Evolutionary conservation across 2,888 invertebrate genomes (phyloP).

Genomic region (Andrena marginata): DNA sequence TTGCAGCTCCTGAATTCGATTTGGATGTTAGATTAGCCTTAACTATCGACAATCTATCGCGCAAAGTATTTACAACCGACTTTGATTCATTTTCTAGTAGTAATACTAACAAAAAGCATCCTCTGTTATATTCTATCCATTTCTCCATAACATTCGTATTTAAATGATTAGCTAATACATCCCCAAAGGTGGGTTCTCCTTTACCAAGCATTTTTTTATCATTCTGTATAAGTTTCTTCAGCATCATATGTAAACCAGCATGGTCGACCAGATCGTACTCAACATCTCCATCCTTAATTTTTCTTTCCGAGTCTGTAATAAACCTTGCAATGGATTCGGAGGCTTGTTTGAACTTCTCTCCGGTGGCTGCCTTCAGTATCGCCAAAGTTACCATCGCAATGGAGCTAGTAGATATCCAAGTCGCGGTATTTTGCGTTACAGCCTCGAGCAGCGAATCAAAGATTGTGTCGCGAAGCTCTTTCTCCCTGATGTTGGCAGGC

Average conservation of each 20-base stretch:
- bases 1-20: slow-evolving; percentile 88
- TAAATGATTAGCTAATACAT: slow-evolving; percentile 86
- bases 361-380: slow-evolving; percentile 89
- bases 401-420: slow-evolving; percentile 90
- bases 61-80: slow-evolving; percentile 85
- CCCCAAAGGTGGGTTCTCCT: slow-evolving; percentile 86
- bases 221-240: slow-evolving; percentile 90
- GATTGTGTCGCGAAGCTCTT: slow-evolving; percentile 90
- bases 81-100: slow-evolving; percentile 88
- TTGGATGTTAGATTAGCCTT: slow-evolving; percentile 86
- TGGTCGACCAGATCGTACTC: slow-evolving; percentile 88
- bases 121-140: slow-evolving; percentile 91
- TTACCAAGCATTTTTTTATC: slow-evolving; percentile 86
- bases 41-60: slow-evolving; percentile 86
- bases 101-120: slow-evolving; percentile 91
- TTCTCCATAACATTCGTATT: slow-evolving; percentile 86
- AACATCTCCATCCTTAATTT: slow-evolving; percentile 82
- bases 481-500: slow-evolving; percentile 87
- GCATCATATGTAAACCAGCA: slow-evolving; percentile 90
- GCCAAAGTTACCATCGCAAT: slow-evolving; percentile 90
- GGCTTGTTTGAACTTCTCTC: slow-evolving; percentile 84
- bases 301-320: slow-evolving; percentile 86
- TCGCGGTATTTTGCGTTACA: slow-evolving; percentile 87
- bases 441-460: slow-evolving; percentile 87
- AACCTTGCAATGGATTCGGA: slow-evolving; percentile 85